Evolutionary conservation across 2,113 vertebrate species (phyloP).

Genomic region (Irena cyanogastra): DNA sequence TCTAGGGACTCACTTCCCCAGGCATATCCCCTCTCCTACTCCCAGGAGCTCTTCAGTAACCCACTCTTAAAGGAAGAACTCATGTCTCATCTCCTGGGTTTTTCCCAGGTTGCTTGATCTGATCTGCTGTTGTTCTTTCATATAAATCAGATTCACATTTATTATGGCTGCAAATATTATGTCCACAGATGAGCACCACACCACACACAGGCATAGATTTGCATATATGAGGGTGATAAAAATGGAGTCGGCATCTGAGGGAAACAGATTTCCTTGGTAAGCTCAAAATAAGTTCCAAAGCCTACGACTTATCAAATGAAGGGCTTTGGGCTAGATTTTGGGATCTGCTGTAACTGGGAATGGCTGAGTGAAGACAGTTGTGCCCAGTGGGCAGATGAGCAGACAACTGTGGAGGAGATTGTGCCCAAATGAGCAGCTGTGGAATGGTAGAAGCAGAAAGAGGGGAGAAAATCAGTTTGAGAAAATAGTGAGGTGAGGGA

Average conservation of each 20-base stretch:
- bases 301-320: background rate
- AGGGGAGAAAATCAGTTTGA: background rate
- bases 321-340: background rate
- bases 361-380: background rate
- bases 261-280: background rate
- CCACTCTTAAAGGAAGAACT: background rate
- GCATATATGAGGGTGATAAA: background rate
- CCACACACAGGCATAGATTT: background rate
- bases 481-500: background rate
- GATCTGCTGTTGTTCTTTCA: background rate
- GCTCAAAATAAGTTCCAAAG: background rate
- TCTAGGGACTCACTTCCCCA: background rate
- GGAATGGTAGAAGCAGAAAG: background rate
- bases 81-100: background rate
- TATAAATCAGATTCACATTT: background rate
- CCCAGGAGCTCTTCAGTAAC: background rate
- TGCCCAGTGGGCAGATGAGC: background rate
- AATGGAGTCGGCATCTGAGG: background rate
- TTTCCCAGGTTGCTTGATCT: background rate
- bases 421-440: background rate
- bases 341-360: background rate
- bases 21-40: background rate
- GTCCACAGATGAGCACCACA: background rate
- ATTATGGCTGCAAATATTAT: background rate
- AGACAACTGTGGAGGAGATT: background rate